Evolutionary conservation across 2,888 invertebrate species (phyloP), one percentile per base, ranked within the genome.

Genomic region (Pinctada fucata): DNA sequence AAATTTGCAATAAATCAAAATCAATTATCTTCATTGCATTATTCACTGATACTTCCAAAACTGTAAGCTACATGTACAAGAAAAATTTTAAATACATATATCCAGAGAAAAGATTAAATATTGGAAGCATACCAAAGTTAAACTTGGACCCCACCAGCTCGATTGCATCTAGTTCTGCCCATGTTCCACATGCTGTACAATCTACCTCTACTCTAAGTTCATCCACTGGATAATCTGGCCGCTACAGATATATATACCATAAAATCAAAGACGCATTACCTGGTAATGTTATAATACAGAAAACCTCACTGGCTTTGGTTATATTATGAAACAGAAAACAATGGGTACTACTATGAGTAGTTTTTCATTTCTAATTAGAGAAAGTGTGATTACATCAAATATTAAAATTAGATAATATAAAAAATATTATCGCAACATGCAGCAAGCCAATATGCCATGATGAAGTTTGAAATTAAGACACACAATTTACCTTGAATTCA

Each of bases 91-190:
- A 58, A 58, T 10, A 58, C 8, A 58, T 8, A 58, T 10, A 58
- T 58, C 13, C 58, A 10, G 58, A 13, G 58, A 13, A 10, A 58
- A 10, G 8, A 58, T 58, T 1, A 10, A 58, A 10, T 10, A 58
- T 10, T 10, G 13, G 58, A 58, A 58, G 13, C 58, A 10, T 58
- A 58, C 58, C 58, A 58, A 58, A 58, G 13, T 58, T 58, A 13
- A 58, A 58, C 13, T 58, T 76, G 16, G 75, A 68, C 6, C 88
- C 88, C 13, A 78, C 77, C 47, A 88, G 70, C 51, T 88, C 78
- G 5, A 90, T 82, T 65, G 89, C 88, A 81, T 90, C 90, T 31
- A 90, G 82, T 76, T 90, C 89, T 52, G 84, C 87, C 89, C 89
- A 90, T 2, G 84, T 79, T 3, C 79, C 76, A 73, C 85, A 84